Evolutionary conservation across 1,140 invertebrate genomes (phyloP).

Genomic region (Macrocentrus cingulum): DNA sequence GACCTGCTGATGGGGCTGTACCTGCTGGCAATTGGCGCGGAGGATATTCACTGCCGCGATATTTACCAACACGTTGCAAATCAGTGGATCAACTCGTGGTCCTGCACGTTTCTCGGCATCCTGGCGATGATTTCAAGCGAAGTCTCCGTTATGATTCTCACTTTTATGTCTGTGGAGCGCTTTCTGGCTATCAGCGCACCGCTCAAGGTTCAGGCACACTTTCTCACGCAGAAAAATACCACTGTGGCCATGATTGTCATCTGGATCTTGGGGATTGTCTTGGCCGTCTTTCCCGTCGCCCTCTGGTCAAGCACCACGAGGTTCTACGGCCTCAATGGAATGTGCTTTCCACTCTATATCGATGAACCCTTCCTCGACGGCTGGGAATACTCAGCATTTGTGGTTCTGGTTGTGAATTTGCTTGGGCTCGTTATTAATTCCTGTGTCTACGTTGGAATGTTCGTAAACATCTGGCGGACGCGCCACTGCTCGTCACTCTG

Average conservation of each 20-base stretch:
- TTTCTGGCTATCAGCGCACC: conserved; percentile 72
- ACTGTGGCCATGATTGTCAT: conserved; percentile 60
- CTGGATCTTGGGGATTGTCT: conserved; percentile 66
- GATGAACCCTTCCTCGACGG: conserved; percentile 70
- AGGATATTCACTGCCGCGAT: conserved; percentile 68
- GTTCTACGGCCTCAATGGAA: conserved; percentile 72
- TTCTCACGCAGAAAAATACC: conserved; percentile 62
- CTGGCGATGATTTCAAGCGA: conserved; percentile 72
- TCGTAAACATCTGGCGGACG: conserved; percentile 66
- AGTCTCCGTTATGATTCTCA: conserved; percentile 74
- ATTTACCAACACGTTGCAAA: conserved; percentile 66
- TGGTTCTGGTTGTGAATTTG: conserved; percentile 72
- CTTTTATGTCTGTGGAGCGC: conserved; percentile 76
- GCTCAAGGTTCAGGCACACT: conserved; percentile 60
- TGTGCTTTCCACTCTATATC: conserved; percentile 76
- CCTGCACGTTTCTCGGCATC: conserved; percentile 66
- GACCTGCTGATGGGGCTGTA: conserved; percentile 82
- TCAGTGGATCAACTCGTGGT: conserved; percentile 71
- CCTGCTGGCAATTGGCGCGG: conserved; percentile 68
- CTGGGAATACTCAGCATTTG: conserved; percentile 76
- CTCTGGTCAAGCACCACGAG: conserved; percentile 65
- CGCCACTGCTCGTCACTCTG: conserved; percentile 64
- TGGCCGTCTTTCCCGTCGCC: conserved; percentile 70
- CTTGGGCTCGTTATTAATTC: conserved; percentile 66
- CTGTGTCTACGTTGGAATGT: conserved; percentile 67